Conservation (phyloP, 2,113 vertebrate species). For the Passer domesticus region DNA sequence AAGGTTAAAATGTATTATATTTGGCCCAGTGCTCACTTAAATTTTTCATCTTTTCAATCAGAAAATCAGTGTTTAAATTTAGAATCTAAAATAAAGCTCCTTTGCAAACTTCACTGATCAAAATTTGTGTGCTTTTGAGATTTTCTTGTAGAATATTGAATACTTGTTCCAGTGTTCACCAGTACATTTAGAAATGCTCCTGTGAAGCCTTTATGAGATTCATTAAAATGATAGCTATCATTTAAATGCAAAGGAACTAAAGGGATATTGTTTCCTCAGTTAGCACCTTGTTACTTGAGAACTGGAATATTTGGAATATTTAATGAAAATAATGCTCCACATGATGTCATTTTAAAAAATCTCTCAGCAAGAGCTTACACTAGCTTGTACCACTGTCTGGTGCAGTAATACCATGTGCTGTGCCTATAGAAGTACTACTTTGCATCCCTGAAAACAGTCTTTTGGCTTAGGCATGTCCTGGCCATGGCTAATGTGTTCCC, state of each 20-base stretch:
- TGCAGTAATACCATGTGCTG: neutral
- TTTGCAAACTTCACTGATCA: neutral
- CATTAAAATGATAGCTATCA: neutral
- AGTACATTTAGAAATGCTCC: neutral
- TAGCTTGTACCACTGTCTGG: neutral
- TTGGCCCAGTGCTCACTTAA: neutral
- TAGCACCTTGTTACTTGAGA: neutral
- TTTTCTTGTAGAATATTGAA: neutral
- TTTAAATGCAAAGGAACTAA: neutral
- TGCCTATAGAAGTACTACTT: neutral
- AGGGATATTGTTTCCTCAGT: neutral
- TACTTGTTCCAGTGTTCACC: neutral
- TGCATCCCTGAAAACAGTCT: neutral
- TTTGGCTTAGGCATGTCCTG: neutral
- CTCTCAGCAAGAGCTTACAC: neutral
- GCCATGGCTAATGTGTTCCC: neutral
- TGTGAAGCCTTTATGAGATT: neutral
- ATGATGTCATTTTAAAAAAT: neutral
- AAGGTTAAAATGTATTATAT: neutral
- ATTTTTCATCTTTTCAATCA: neutral
- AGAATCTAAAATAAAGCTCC: neutral
- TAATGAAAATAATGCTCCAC: neutral
- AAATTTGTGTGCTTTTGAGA: neutral
- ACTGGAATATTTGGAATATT: neutral
- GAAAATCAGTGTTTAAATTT: neutral